A percentile compares a stretch with the other conserved stretches of the same genome.
Conservation (phyloP, 2,113 vertebrate species). For the Crotophaga sulcirostris region DNA sequence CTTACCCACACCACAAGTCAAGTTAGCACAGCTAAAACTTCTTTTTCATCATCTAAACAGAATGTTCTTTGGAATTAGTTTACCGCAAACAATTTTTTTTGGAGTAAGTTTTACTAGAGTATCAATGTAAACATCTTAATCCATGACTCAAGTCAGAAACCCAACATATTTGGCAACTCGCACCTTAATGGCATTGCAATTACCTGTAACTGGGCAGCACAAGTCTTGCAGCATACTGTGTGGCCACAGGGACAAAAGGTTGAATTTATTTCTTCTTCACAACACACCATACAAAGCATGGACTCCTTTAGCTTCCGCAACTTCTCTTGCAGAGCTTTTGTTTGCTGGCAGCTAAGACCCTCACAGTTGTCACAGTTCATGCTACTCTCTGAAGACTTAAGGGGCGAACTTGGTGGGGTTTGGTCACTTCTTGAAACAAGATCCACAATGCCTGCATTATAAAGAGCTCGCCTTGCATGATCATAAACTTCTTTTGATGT, state of each 20-base stretch:
- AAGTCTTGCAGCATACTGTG: constrained; percentile 94
- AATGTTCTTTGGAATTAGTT: not conserved
- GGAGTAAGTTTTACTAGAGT: not conserved
- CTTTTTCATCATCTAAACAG: not conserved
- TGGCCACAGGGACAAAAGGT: constrained; percentile 98
- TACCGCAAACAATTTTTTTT: not conserved
- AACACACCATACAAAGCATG: constrained; percentile 94
- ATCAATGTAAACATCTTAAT: not conserved
- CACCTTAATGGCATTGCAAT: not conserved
- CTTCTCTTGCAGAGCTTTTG: constrained; percentile 87
- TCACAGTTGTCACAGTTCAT: constrained; percentile 86
- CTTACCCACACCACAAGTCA: not conserved
- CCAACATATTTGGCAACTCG: not conserved
- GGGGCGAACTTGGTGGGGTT: constrained; percentile 82
- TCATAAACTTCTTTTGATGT: constrained; percentile 98
- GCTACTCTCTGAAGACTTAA: constrained; percentile 72
- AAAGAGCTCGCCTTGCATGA: constrained; percentile 90
- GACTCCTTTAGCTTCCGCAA: constrained; percentile 91
- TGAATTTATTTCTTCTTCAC: constrained; percentile 92
- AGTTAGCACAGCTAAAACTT: not conserved
- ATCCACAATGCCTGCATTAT: constrained; percentile 92
- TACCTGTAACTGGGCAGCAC: constrained; percentile 92
- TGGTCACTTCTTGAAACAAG: constrained; percentile 80
- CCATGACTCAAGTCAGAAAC: not conserved
- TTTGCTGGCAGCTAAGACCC: constrained; percentile 88